Evolutionary conservation across 2,113 vertebrate species (phyloP).

Genomic region (Burhinus bistriatus): DNA sequence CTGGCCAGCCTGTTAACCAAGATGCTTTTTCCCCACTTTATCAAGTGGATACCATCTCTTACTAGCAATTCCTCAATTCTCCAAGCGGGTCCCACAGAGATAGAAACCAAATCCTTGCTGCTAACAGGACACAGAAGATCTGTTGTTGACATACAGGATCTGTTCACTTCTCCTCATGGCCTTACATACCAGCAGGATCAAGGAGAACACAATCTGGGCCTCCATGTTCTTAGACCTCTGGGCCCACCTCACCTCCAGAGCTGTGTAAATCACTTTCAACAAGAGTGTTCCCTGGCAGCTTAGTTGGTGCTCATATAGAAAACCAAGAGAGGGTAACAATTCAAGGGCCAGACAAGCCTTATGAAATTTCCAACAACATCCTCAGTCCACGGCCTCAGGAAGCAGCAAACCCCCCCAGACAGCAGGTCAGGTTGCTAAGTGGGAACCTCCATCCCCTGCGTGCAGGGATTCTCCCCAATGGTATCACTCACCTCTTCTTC

Average conservation of each 20-base stretch:
- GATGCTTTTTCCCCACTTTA: background rate
- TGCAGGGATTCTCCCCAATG: background rate
- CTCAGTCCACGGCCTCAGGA: background rate
- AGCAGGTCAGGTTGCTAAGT: background rate
- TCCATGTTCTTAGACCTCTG: background rate
- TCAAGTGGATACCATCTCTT: background rate
- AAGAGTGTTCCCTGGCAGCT: background rate
- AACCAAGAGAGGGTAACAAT: background rate
- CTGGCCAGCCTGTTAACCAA: background rate
- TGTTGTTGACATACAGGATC: background rate
- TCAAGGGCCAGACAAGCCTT: background rate
- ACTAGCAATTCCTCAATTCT: background rate
- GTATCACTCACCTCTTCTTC: background rate
- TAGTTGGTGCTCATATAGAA: background rate
- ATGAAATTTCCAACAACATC: background rate
- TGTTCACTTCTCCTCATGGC: background rate
- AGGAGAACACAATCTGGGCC: background rate
- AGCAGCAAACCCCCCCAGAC: background rate
- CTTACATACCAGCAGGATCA: background rate
- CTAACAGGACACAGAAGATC: background rate
- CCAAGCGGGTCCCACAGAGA: background rate
- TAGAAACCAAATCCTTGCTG: background rate
- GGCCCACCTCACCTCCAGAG: background rate
- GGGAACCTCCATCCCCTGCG: background rate
- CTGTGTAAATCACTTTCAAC: background rate